Evolutionary conservation across 2,113 vertebrate species (phyloP).

Genomic region (Monopterus albus): DNA sequence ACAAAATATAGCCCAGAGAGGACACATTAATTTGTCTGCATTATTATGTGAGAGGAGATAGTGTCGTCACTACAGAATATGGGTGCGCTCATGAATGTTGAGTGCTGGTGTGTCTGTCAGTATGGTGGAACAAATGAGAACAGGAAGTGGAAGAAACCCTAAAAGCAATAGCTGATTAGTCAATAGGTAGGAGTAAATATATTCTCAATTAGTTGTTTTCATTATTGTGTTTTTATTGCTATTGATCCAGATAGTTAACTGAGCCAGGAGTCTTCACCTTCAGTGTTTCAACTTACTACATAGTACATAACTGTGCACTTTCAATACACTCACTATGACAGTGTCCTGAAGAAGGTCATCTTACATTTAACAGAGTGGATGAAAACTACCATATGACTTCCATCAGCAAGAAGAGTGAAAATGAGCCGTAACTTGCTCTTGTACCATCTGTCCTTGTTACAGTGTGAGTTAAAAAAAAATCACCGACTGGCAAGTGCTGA

Average conservation of each 20-base stretch:
- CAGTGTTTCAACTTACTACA: too few species aligned
- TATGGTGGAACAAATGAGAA: conserved; percentile 4
- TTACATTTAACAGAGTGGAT: conserved; percentile 5
- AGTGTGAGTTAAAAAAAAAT: too few species aligned
- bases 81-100: background rate
- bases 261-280: too few species aligned
- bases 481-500: background rate
- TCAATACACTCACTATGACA: background rate
- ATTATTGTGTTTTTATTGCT: background rate
- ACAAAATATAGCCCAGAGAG: conserved; percentile 13
- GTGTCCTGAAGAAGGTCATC: background rate
- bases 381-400: background rate
- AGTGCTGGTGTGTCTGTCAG: conserved; percentile 14
- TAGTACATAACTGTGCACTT: too few species aligned
- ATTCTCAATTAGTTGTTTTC: background rate
- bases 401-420: background rate
- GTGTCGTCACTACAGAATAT: conserved; percentile 10
- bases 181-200: too few species aligned
- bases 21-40: conserved; percentile 9
- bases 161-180: background rate
- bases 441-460: too few species aligned
- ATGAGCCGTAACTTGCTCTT: background rate
- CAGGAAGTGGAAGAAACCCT: background rate
- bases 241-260: too few species aligned
- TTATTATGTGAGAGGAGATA: conserved; percentile 13